phyloP scores from a whole-genome alignment of 92 coral and sea anemone species.

The Phymanthus crucifer region DNA sequence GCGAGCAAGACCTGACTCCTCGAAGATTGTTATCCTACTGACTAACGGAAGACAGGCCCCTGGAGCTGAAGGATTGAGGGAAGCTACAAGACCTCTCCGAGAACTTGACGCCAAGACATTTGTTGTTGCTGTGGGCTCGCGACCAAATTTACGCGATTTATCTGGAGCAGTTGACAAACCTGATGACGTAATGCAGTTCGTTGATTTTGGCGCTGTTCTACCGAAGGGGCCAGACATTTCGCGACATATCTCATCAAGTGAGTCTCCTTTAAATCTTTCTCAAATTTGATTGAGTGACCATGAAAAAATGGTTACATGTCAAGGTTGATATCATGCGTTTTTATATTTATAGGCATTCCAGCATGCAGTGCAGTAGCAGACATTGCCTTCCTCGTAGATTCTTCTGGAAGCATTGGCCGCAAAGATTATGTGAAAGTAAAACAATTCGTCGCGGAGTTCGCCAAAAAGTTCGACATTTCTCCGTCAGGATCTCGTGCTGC shows the following conservation, averaged over 20 bases:
- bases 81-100: slow-evolving; percentile 48
- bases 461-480: slow-evolving; percentile 49
- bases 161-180: slow-evolving; percentile 28
- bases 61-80: slow-evolving; percentile 25
- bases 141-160: slow-evolving; percentile 28
- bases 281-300: not conserved
- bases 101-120: slow-evolving; percentile 62
- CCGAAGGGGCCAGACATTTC: slow-evolving; percentile 22
- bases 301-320: not conserved
- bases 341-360: slow-evolving; percentile 32
- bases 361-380: slow-evolving; percentile 48
- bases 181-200: slow-evolving; percentile 35
- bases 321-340: not conserved
- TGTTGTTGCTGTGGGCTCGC: slow-evolving; percentile 54
- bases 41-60: slow-evolving; percentile 59
- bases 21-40: slow-evolving; percentile 72
- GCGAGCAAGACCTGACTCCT: slow-evolving; percentile 52
- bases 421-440: slow-evolving; percentile 56
- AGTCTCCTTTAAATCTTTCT: slow-evolving; percentile 1
- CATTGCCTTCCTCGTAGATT: slow-evolving; percentile 64
- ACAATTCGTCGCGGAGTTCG: slow-evolving; percentile 54
- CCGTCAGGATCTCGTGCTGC: slow-evolving; percentile 50
- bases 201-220: slow-evolving; percentile 21
- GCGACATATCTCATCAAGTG: slow-evolving; percentile 16
- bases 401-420: slow-evolving; percentile 64